These are phyloP conservation scores for Myrmecobius fasciatus DNA, from an alignment of 2,113 vertebrate species.

Conservation along the genomic window DNA sequence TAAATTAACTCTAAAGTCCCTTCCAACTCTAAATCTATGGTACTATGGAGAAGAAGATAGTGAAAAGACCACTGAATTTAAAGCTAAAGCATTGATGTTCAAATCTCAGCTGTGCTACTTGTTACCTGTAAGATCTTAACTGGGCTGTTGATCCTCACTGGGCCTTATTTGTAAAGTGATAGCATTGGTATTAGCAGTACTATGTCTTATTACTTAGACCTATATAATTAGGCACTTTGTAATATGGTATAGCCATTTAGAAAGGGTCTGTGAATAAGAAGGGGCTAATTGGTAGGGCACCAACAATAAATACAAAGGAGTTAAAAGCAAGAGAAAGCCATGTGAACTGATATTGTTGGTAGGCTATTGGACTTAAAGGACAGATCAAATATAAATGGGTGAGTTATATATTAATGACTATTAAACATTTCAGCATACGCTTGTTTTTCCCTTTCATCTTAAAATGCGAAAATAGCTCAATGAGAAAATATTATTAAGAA, in stretches of 20 bases:
- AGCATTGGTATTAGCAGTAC: neutral
- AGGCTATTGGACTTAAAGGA: neutral
- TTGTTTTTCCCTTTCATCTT: neutral
- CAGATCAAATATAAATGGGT: neutral
- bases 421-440: neutral
- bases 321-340: neutral
- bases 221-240: neutral
- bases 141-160: neutral
- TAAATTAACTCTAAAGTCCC: neutral
- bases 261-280: neutral
- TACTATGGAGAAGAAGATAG: neutral
- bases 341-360: neutral
- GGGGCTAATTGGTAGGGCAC: neutral
- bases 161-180: neutral
- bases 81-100: neutral
- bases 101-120: neutral
- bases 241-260: neutral
- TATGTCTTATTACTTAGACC: neutral
- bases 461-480: neutral
- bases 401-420: neutral
- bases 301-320: neutral
- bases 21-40: neutral
- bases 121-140: neutral
- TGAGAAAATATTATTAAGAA: neutral
- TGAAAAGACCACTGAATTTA: neutral